Evolutionary conservation across 2,113 vertebrate species (phyloP).

Genomic region (Nothocercus julius): DNA sequence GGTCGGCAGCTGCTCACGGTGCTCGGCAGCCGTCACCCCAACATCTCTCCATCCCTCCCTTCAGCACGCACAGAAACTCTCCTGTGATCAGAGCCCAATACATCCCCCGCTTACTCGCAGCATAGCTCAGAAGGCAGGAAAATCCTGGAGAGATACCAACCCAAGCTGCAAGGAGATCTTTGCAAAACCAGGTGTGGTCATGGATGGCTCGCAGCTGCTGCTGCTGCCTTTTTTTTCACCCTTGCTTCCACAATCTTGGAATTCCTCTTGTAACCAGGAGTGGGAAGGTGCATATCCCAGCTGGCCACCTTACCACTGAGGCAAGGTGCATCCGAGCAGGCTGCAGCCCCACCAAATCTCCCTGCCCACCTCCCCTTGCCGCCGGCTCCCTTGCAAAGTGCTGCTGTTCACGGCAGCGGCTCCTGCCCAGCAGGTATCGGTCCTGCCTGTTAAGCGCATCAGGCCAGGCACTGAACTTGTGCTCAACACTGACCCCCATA

Average conservation of each 20-base stretch:
- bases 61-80: background rate
- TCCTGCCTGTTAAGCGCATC: background rate
- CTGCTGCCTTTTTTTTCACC: background rate
- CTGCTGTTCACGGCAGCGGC: background rate
- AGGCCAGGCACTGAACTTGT: background rate
- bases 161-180: background rate
- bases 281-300: background rate
- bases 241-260: background rate
- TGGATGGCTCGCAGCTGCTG: slow-evolving; percentile 17
- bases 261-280: slow-evolving; percentile 11
- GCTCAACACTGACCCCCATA: background rate
- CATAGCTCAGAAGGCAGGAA: background rate
- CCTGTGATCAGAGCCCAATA: background rate
- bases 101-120: background rate
- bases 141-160: background rate
- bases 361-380: background rate
- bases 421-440: background rate
- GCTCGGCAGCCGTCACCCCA: background rate
- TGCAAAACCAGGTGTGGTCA: slow-evolving; percentile 12
- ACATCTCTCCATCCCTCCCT: no score
- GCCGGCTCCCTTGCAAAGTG: background rate
- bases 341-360: background rate
- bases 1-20: background rate
- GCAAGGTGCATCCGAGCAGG: rapidly evolving
- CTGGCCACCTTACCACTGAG: background rate